Evolutionary conservation across 2,113 vertebrate genomes (phyloP).

Genomic region (Daphoenositta chrysoptera): DNA sequence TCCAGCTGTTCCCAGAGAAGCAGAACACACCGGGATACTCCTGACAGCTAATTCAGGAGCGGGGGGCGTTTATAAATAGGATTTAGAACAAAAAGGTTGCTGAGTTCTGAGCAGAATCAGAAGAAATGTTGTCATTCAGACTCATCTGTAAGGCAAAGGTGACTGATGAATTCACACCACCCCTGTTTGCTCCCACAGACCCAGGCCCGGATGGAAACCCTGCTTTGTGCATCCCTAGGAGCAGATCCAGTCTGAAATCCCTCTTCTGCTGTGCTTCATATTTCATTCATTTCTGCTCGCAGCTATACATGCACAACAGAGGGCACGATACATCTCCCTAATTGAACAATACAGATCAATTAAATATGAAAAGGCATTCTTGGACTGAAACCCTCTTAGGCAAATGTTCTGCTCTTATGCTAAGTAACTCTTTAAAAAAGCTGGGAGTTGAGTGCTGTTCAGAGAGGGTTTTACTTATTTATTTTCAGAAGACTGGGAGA

Average conservation of each 20-base stretch:
- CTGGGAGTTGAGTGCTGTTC: not conserved
- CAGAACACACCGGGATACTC: not conserved
- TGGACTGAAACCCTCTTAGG: constrained; percentile 30
- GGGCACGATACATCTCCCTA: not conserved
- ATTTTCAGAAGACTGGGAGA: not conserved
- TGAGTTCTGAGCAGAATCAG: constrained; percentile 8
- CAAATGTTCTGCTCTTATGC: constrained; percentile 17
- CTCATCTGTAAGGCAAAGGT: not conserved
- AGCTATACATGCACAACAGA: constrained; percentile 10
- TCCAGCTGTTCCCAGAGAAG: not conserved
- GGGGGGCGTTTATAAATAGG: not conserved
- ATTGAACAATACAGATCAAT: constrained; percentile 10
- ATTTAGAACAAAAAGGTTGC: not conserved
- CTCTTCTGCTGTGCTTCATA: not conserved
- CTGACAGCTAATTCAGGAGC: not conserved
- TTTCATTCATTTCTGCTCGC: constrained; percentile 4
- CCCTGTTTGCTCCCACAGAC: not conserved
- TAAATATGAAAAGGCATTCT: constrained; percentile 2
- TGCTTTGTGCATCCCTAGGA: not conserved
- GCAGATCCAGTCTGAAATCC: not conserved
- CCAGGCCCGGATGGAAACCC: not conserved
- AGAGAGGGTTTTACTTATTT: not conserved
- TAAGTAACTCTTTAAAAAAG: not conserved
- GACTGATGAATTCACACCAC: not conserved
- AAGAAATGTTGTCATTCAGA: not conserved